Evolutionary conservation across 2,888 invertebrate genomes (phyloP).

Genomic region (Trachelus stipa): DNA sequence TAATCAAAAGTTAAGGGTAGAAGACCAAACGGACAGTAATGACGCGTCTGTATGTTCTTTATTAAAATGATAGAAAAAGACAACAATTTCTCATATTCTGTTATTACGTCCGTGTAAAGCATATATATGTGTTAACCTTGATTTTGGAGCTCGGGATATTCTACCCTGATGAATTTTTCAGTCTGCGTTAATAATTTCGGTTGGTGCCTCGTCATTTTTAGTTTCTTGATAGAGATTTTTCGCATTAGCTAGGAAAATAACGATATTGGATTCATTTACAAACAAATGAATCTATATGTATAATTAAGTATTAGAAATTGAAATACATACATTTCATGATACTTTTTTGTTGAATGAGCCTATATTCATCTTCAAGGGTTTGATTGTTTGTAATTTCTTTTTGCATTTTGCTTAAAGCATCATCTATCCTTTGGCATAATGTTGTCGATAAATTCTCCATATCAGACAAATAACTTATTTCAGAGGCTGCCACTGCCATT

Average conservation of each 20-base stretch:
- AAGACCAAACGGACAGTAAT: not conserved
- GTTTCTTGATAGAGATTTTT: not conserved
- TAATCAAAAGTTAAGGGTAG: not conserved
- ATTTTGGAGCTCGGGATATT: not conserved
- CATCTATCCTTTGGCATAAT: conserved; percentile 56
- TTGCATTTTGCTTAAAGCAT: conserved; percentile 51
- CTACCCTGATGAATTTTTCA: not conserved
- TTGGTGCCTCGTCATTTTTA: not conserved
- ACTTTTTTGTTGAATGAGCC: conserved; percentile 47
- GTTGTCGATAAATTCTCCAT: conserved; percentile 57
- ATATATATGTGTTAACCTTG: no score
- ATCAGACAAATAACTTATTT: conserved; percentile 56
- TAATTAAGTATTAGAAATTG: not conserved
- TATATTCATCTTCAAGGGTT: conserved; percentile 52
- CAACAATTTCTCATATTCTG: not conserved
- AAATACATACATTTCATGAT: conserved; percentile 39
- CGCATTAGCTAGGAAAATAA: not conserved
- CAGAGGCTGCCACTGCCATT: conserved; percentile 56
- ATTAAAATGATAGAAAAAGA: not conserved
- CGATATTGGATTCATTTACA: not conserved
- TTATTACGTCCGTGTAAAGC: not conserved
- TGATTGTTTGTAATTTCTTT: conserved; percentile 42
- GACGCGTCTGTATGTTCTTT: not conserved
- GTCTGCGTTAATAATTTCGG: not conserved
- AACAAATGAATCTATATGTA: not conserved